Percentiles rank a stretch among this genome's conserved stretches.
Evolutionary conservation across 2,113 vertebrate genomes (phyloP).

Genomic region (Microcebus griseorufus): DNA sequence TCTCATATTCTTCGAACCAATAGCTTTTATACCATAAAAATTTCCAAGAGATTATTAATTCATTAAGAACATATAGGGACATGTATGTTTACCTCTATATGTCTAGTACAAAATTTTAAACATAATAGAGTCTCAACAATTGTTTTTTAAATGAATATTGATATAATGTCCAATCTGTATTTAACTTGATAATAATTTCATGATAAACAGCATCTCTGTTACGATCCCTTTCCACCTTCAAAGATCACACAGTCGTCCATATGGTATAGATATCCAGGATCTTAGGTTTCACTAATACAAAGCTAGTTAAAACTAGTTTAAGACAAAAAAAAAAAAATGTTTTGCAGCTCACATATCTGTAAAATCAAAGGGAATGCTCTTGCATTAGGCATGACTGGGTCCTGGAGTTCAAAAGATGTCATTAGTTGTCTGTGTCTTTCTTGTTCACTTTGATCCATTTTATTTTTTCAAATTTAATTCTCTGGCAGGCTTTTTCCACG

Average conservation of each 20-base stretch:
- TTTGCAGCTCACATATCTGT: not conserved
- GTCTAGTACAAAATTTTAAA: not conserved
- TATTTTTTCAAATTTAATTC: conserved; percentile 27
- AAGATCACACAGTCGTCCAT: not conserved
- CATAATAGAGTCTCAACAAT: not conserved
- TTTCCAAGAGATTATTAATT: not conserved
- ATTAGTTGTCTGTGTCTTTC: conserved; percentile 11
- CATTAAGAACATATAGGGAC: not conserved
- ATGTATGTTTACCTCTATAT: not conserved
- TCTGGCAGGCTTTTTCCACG: not conserved
- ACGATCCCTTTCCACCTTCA: not conserved
- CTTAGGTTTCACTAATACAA: not conserved
- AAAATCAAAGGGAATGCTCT: conserved; percentile 51
- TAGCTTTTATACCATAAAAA: not conserved
- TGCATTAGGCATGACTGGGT: not conserved
- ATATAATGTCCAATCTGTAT: not conserved
- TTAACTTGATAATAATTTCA: not conserved
- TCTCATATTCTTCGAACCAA: not conserved
- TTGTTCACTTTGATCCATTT: conserved; percentile 57
- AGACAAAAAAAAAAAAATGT: not conserved
- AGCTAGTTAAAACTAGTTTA: not conserved
- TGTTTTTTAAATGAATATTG: not conserved
- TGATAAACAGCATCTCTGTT: not conserved
- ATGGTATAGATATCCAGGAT: not conserved
- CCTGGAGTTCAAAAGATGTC: conserved; percentile 42